phyloP scores from a whole-genome alignment of 2,888 invertebrate genomes.

The Melanophora roralis region DNA sequence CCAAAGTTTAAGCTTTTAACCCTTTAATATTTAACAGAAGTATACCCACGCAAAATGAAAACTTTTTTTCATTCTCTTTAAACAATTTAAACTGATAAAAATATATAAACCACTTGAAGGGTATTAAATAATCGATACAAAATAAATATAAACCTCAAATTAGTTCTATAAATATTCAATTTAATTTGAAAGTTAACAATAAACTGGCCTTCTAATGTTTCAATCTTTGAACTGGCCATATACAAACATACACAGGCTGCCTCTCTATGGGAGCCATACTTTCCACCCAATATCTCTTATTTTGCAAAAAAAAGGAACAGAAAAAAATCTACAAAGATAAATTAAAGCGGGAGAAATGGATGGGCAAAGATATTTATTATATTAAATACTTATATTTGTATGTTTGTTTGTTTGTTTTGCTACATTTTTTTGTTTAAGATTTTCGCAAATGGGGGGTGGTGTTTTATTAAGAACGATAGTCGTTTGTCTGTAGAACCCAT shows the following conservation, averaged over 20 bases:
- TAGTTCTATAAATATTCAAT: neutral
- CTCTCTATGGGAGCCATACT: no score
- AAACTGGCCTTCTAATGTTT: constrained; percentile 8
- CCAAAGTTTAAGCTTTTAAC: no score
- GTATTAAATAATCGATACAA: no score
- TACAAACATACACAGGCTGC: no score
- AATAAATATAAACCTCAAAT: no score
- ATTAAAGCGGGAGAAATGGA: neutral
- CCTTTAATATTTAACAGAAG: no score
- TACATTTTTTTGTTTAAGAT: neutral
- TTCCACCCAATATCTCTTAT: neutral
- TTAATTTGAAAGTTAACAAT: neutral
- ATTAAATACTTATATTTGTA: neutral
- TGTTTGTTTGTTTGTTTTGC: neutral
- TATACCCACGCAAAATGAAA: no score
- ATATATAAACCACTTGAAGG: no score
- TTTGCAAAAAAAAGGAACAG: neutral
- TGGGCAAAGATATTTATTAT: neutral
- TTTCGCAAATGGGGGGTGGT: constrained; percentile 10
- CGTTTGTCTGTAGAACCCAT: constrained; percentile 27
- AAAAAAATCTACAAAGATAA: neutral
- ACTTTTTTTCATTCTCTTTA: no score
- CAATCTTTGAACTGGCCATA: neutral
- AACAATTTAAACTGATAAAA: no score
- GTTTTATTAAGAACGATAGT: constrained; percentile 24